Evolutionary conservation across 1,140 invertebrate species (phyloP).

Genomic region (Philaenus spumarius): DNA sequence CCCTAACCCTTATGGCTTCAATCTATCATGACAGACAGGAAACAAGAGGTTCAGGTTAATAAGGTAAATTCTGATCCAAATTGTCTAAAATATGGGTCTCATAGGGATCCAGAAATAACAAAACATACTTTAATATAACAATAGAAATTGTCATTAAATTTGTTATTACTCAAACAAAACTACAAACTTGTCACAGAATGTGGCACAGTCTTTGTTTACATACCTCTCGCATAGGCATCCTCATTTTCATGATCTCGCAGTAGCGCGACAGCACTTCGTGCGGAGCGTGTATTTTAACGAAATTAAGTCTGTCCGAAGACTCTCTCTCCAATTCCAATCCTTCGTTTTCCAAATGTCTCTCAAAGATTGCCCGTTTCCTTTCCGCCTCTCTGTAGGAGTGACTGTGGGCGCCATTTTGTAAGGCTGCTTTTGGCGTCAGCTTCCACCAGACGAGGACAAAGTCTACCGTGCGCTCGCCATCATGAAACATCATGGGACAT

Average conservation of each 20-base stretch:
- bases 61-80: no score
- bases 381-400: slow-evolving; percentile 13
- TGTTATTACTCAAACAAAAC: no score
- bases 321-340: slow-evolving; percentile 61
- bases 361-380: slow-evolving; percentile 46
- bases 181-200: no score
- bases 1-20: no score
- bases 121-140: no score
- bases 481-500: slow-evolving; percentile 19
- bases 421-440: background rate
- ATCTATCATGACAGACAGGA: no score
- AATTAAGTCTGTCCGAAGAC: slow-evolving; percentile 51
- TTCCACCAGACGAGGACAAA: slow-evolving; percentile 27
- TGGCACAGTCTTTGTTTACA: slow-evolving; percentile 20
- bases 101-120: no score
- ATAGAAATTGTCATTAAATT: no score
- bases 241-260: slow-evolving; percentile 87
- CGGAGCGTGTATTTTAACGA: slow-evolving; percentile 82
- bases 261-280: slow-evolving; percentile 78
- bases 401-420: background rate
- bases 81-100: no score
- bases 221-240: slow-evolving; percentile 91
- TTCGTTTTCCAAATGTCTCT: slow-evolving; percentile 57
- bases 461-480: slow-evolving; percentile 21
- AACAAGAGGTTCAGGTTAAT: no score